Evolutionary conservation across 2,888 invertebrate species (phyloP), one percentile per base, ranked within the genome.

Genomic region (Pollenia griseotomentosa): DNA sequence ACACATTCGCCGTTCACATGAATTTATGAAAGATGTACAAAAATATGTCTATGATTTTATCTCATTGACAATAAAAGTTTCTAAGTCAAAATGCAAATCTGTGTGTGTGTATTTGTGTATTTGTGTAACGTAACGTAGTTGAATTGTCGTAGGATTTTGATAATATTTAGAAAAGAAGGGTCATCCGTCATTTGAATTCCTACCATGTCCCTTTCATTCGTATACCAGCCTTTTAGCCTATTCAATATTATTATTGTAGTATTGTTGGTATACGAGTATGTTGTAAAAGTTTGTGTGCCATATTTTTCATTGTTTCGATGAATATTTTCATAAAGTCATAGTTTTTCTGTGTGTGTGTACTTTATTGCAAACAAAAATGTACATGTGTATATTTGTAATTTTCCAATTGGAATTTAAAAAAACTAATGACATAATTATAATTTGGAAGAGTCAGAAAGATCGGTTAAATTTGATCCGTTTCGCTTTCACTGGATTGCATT

Each of bases 21-120:
- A 70, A 83, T 83, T 86, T 86, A 80, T 83, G 80, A 83, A 86
- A 86, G 86, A 83, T 80, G 71, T 75, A 55, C 71, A 63, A 77
- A 79, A 86, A 86, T 70, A 71, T 71, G 48, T 86, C 83, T 79
- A 71, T 86, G 79, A 83, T 71, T 83, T 86, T 59, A 71, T 86
- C 70, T 83, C 83, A 83, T 75, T 80, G 75, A 65, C 83, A 86
- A 86, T 80, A 77, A 83, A 83, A 83, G 40, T 86, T 83, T 63
- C 7, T 8, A 82, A 79, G 83, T 83, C 75, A 65, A 74, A 74
- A 79, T 71, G 57, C 75, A 79, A 79, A 83, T 5, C 33, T 33
- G 33, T 33, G 33, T 33, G 33, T 33, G 33, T 0, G 33, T 33
- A 6, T 33, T 1, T 6, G 4, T 86, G 59, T 57, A 70, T 7